Evolutionary conservation across 2,888 invertebrate genomes (phyloP).

Genomic region (Ryuthela nishihirai): DNA sequence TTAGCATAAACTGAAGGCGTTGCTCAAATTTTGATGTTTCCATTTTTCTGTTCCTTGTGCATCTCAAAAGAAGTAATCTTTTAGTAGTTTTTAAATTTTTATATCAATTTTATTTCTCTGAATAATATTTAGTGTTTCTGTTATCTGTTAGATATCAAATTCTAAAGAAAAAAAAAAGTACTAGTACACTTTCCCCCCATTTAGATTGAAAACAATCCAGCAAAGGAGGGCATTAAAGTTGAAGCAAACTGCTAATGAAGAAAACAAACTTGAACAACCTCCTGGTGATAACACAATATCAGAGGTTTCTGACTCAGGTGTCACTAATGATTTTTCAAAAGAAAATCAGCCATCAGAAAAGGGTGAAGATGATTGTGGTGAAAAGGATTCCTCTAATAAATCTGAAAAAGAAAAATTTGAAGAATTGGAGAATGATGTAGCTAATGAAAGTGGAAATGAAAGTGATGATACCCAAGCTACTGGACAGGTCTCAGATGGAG

Average conservation of each 20-base stretch:
- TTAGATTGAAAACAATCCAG: slow-evolving; percentile 27
- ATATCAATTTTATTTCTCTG: too few species aligned
- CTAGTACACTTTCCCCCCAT: too few species aligned
- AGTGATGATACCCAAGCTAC: slow-evolving; percentile 61
- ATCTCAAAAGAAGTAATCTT: too few species aligned
- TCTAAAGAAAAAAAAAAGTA: too few species aligned
- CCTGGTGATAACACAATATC: slow-evolving; percentile 31
- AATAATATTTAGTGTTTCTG: too few species aligned
- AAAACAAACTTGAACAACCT: too few species aligned
- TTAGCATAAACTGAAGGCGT: too few species aligned
- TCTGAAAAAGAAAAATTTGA: slow-evolving; percentile 45
- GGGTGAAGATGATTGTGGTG: slow-evolving; percentile 41
- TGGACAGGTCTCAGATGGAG: slow-evolving; percentile 43
- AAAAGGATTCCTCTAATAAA: slow-evolving; percentile 14
- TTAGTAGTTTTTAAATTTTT: too few species aligned
- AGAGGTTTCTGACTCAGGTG: slow-evolving; percentile 24
- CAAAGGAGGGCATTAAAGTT: slow-evolving; percentile 28
- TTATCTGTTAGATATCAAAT: too few species aligned
- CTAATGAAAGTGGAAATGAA: slow-evolving; percentile 68
- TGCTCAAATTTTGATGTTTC: too few species aligned
- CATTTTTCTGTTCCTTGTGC: too few species aligned
- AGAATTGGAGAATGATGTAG: slow-evolving; percentile 56
- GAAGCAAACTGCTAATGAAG: slow-evolving; percentile 28
- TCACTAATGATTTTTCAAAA: slow-evolving; percentile 24
- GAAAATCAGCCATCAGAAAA: slow-evolving; percentile 43